Evolutionary conservation across 2,113 vertebrate species (phyloP), one percentile per base, ranked within the genome.

Genomic region (Capreolus pygargus): DNA sequence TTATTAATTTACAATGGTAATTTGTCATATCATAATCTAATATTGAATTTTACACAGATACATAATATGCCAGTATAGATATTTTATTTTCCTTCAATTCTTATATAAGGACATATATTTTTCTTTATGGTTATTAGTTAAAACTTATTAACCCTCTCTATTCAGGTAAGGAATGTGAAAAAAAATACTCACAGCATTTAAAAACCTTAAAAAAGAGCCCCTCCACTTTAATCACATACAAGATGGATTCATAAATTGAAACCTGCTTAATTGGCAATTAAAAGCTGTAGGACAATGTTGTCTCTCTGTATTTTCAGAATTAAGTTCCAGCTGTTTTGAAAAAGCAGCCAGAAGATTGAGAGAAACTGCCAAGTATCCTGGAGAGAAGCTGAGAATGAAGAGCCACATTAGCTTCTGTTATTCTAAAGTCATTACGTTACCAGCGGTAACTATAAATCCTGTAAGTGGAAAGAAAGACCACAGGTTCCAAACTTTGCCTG

Each of bases 281-380:
- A 95, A 97, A 98, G 79, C 97, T 93, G 70, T 61, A 96, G 91
- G 96, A 93, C 91, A 97, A 91, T 89, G 79, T 67, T 94, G 57
- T 84, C 61, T 97, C 58, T 96, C 78, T 78, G 88, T 91, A 91
- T 85, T 97, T 96, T 88, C 85, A 96, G 90, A 95, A 96, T 98
- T 97, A 97, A 97, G 93, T 97, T 93, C 98, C 97, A 97, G 96
- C 94, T 98, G 96, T 97, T 97, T 95, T 81, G 79, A 95, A 93
- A 97, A 97, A 98, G 88, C 57, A 96, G 93, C 85, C 86, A 97
- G 79, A 97, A 98, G 93, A 97, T 28, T 76, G 83, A 97, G 95
- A 96, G 83, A 87, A 93, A 93, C 16, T 97, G 94, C 89, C 86
- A 96, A 93, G 89, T 23, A 81, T 96, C 98, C 97, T 55, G 83